Evolutionary conservation across 2,888 invertebrate genomes (phyloP), one percentile per base, ranked within the genome.

Genomic region (Drosophila vallismaia): DNA sequence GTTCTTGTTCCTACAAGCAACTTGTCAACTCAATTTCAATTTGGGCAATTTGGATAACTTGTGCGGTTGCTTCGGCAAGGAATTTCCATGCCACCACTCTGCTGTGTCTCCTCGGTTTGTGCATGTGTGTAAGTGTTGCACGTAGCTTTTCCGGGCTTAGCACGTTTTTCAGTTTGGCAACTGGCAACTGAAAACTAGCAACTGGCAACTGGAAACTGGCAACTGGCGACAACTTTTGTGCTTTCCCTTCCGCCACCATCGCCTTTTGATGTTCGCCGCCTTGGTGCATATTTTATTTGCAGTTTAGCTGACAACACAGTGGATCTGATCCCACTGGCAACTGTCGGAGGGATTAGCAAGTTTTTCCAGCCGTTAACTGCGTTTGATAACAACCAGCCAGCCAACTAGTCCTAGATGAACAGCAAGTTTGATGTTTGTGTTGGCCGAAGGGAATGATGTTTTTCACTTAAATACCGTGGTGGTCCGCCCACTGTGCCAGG

Each of bases 21-120:
- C 80, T 88, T 85, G 84, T 85, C 84, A 85, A 85, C 84, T 85
- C 86, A 86, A 86, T 85, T 88, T 85, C 88, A 85, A 88, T 85
- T 85, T 88, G 80, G 84, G 81, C 84, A 85, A 88, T 88, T 88
- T 87, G 79, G 71, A 70, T 82, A 87, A 87, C 88, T 88, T 88
- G 74, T 86, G 84, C 72, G 88, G 85, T 73, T 86, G 72, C 52
- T 51, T 71, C 54, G 38, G 44, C 28, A 54, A 62, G 60, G 36
- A 57, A 57, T 59, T 60, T 53, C 29, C 44, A 54, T n/a, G 36
- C 36, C 46, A 28, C 5, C 46, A 28, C 3, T 31, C 45, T 6
- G 14, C 10, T 24, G 44, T 6, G 4, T 28, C 28, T 28, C 28
- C 28, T 28, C 19, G 52, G 7, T 28, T 14, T 46, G 19, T 44